A percentile compares a stretch with the other conserved stretches of the same genome.
Evolutionary conservation across 2,888 invertebrate genomes (phyloP).

Genomic region (Pammene aurita): DNA sequence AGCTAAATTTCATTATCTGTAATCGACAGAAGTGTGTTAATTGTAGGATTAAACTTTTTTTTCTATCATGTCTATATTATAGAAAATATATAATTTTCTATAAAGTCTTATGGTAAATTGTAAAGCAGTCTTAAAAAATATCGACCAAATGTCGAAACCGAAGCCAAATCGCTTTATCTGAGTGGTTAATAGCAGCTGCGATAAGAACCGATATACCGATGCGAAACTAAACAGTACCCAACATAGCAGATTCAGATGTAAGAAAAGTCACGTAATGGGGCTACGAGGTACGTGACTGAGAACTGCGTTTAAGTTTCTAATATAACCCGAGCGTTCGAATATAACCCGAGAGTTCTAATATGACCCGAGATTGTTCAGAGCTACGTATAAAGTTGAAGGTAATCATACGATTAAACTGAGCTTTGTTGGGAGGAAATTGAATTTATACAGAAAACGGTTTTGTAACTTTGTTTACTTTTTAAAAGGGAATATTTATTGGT

Average conservation of each 20-base stretch:
- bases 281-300: slow-evolving; percentile 27
- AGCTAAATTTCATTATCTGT: too few relatives aligned
- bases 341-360: slow-evolving; percentile 8
- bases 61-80: too few relatives aligned
- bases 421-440: slow-evolving; percentile 8
- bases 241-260: slow-evolving; percentile 31
- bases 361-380: neutral
- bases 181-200: slow-evolving; percentile 25
- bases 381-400: slow-evolving; percentile 3
- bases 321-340: neutral
- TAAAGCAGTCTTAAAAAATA: slow-evolving; percentile 5
- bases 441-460: neutral
- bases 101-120: too few relatives aligned
- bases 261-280: slow-evolving; percentile 33
- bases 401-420: neutral
- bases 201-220: slow-evolving; percentile 30
- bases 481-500: too few relatives aligned
- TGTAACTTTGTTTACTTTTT: neutral
- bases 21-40: too few relatives aligned
- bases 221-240: slow-evolving; percentile 27
- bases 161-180: slow-evolving; percentile 26
- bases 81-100: too few relatives aligned
- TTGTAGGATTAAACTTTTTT: too few relatives aligned
- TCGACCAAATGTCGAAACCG: slow-evolving; percentile 16
- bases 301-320: slow-evolving; percentile 26